Conservation (phyloP, 2,797 vertebrate genomes). For the Holocentrus rufus region DNA sequence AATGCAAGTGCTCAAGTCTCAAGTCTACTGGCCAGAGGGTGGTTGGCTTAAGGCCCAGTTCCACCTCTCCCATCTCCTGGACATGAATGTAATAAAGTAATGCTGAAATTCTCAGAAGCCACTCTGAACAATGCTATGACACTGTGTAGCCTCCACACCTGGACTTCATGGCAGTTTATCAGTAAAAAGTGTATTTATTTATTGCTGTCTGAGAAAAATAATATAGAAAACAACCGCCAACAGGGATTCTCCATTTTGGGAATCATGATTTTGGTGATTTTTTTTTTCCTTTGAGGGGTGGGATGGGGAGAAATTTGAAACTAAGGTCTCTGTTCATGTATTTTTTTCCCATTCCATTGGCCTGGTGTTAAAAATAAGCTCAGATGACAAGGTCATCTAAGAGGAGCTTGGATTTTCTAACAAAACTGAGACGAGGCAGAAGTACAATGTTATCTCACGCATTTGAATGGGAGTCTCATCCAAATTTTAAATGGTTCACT, state of each 20-base stretch:
- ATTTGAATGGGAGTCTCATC: constrained; percentile 62
- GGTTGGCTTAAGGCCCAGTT: constrained; percentile 40
- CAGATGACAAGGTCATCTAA: constrained; percentile 44
- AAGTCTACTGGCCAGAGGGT: constrained; percentile 53
- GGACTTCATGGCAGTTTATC: constrained; percentile 77
- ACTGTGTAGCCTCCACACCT: constrained; percentile 75
- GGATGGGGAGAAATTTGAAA: constrained; percentile 34
- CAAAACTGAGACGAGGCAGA: constrained; percentile 32
- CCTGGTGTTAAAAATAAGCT: constrained; percentile 63
- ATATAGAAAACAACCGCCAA: constrained; percentile 70
- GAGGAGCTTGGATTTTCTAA: constrained; percentile 38
- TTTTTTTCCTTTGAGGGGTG: constrained; percentile 43
- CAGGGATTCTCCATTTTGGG: constrained; percentile 54
- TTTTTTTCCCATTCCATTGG: constrained; percentile 52
- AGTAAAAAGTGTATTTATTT: constrained; percentile 84
- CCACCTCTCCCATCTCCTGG: constrained; percentile 69
- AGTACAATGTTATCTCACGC: constrained; percentile 52
- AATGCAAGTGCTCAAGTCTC: constrained; percentile 50
- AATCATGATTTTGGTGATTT: constrained; percentile 62
- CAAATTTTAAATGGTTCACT: constrained; percentile 69
- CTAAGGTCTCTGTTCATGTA: constrained; percentile 49
- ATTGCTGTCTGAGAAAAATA: constrained; percentile 78
- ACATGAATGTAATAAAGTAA: constrained; percentile 84
- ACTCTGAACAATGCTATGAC: constrained; percentile 81
- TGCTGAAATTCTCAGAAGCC: constrained; percentile 78